Evolutionary conservation across 2,797 vertebrate species (phyloP).

Genomic region (Meriones psammophilus): DNA sequence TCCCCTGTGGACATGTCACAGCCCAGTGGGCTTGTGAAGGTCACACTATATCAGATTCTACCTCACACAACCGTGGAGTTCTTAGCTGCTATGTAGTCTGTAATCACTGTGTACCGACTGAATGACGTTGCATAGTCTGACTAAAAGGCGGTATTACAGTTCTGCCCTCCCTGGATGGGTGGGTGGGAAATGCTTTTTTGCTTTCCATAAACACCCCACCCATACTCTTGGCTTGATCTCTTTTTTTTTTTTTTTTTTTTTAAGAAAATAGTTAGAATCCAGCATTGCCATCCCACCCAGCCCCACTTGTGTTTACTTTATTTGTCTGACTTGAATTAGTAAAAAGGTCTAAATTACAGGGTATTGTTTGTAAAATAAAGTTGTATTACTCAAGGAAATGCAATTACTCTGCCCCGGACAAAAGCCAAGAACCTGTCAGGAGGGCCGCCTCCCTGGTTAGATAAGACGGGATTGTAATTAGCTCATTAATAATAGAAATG

Average conservation of each 20-base stretch:
- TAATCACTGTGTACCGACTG: conserved; percentile 89
- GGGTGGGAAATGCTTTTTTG: conserved; percentile 61
- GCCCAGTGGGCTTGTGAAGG: conserved; percentile 81
- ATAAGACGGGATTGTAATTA: conserved; percentile 77
- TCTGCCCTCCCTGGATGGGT: conserved; percentile 54
- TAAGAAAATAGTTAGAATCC: not conserved
- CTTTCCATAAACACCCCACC: conserved; percentile 65
- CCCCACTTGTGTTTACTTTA: not conserved
- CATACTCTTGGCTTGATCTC: not conserved
- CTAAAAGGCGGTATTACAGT: conserved; percentile 76
- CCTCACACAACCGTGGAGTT: conserved; percentile 88
- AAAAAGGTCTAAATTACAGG: conserved; percentile 70
- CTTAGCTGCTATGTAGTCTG: conserved; percentile 90
- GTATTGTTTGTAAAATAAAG: conserved; percentile 73
- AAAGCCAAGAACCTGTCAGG: conserved; percentile 50
- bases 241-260: not conserved
- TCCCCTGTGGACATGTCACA: conserved; percentile 71
- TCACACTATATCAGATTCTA: conserved; percentile 88
- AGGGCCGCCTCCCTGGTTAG: conserved; percentile 70
- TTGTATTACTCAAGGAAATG: conserved; percentile 70
- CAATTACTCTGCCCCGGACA: conserved; percentile 57
- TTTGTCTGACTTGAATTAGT: conserved; percentile 71
- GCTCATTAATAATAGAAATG: conserved; percentile 82
- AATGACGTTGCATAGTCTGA: conserved; percentile 82
- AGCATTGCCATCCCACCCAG: not conserved